Base-by-base conservation (phyloP, 2,113 vertebrate species). In the Sciurus niger region DNA sequence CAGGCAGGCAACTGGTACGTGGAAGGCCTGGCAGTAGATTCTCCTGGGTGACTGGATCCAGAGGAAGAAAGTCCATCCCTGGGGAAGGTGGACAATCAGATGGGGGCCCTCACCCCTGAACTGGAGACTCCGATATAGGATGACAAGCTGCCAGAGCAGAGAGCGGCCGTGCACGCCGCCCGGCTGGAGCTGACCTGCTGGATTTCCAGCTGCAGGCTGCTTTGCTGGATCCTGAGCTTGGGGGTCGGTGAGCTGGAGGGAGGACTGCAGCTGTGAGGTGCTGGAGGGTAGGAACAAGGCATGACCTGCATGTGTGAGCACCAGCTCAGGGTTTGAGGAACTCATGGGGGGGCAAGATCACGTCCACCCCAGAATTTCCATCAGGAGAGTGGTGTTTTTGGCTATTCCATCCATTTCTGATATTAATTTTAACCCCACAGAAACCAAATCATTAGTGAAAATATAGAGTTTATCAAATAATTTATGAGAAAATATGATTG, bases 51-150 rank as follows among this genome's bases (percentile, higher is more conserved):
- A 13, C 43, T 24, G n/a, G 32, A 58, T 53, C 32, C 32, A 25
- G 34, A 25, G 17, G 32, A 79, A 43, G 63, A n/a, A 22, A 0
- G 1, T 20, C 0, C 0, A 1, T 60, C 3, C n/a, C 13, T 12
- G 55, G 32, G 17, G 34, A 60, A 18, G 30, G 25, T 16, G 13
- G 9, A 46, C 67, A 65, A 63, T 53, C 3, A 0, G 6, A 7
- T 12, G 6, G 40, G 17, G 40, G 12, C 6, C 53, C 55, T 11
- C 82, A 58, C 46, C 32, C 14, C n/a, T 70, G 22, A 88, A 51
- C 16, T 9, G 55, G 28, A 74, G 12, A 2, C 48, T 58, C 28
- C 7, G 12, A 40, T 76, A 22, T 4, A 16, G 7, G 60, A 73
- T 58, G 2, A 24, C 1, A 0, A 1, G 84, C 28, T 17, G 20